A percentile compares a stretch with the other conserved stretches of the same genome.
Evolutionary conservation across 2,797 vertebrate genomes (phyloP).

Genomic region (Tenualosa ilisha): DNA sequence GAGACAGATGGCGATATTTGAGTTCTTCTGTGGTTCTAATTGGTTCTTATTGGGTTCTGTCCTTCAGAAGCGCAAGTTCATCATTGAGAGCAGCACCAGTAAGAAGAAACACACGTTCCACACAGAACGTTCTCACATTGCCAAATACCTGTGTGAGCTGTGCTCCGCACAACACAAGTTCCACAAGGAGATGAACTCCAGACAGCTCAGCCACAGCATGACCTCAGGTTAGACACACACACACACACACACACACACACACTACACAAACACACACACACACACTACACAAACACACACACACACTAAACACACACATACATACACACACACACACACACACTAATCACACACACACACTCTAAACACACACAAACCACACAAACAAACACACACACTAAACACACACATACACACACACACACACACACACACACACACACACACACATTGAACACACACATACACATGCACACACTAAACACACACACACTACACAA

Average conservation of each 20-base stretch:
- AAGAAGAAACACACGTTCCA: constrained; percentile 84
- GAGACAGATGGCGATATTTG: too few species aligned
- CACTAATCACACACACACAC: too few species aligned
- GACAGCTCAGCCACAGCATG: constrained; percentile 71
- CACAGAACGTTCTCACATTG: constrained; percentile 79
- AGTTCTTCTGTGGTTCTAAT: neutral
- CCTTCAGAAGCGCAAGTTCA: constrained; percentile 81
- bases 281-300: too few species aligned
- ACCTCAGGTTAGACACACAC: constrained; percentile 63
- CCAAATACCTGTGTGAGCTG: constrained; percentile 84
- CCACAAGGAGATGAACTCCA: constrained; percentile 82
- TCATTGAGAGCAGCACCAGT: constrained; percentile 79
- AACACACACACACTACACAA: too few species aligned
- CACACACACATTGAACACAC: too few species aligned
- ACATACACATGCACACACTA: neutral
- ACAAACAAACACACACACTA: too few species aligned
- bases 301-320: neutral
- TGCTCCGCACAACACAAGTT: constrained; percentile 88
- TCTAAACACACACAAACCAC: too few species aligned
- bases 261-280: neutral
- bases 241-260: neutral
- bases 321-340: too few species aligned
- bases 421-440: too few species aligned
- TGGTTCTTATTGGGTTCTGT: neutral
- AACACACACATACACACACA: too few species aligned